Base-by-base conservation (phyloP, 2,113 vertebrate species). In the Lanius ludovicianus region DNA sequence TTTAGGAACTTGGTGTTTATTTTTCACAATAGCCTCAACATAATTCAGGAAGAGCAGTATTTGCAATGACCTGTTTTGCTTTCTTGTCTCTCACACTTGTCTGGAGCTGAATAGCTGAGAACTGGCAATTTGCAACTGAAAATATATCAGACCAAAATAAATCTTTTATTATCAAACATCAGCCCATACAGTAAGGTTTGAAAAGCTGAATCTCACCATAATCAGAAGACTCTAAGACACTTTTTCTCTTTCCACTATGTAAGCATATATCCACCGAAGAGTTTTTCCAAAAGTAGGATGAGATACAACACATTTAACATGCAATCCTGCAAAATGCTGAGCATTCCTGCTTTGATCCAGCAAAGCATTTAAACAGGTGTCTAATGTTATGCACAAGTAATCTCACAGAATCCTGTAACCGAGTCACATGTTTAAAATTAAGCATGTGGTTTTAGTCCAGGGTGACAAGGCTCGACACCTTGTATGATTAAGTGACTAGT, bases 401-500 rank as follows among this genome's bases (percentile, higher is more conserved):
- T 95, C 69, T 94, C 80, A 50, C 42, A 84, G 90, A 97, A 86
- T 93, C 87, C 83, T 68, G 62, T 89, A 94, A 88, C 88, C 8
- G 0, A 93, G 95, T 95, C 93, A 96, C 85, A 94, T 82, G 92
- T 92, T 93, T 92, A 89, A 95, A 95, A 95, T 84, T 83, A 93
- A 94, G 84, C 91, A 91, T 91, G 84, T 94, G 84, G 41, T 94
- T 93, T 75, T 42, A 92, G 83, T 62, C 94, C 93, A 80, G 90
- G 62, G 85, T 93, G 95, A 94, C 85, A 97, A 94, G 83, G 90
- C 95, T 96, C 86, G 71, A 91, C 93, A 95, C 92, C 95, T 92
- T 95, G 85, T 86, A 82, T 94, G 96, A 96, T 91, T 96, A 96
- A 96, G 93, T 94, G 93, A 90, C 92, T 93, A 60, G 93, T 92